These are phyloP conservation scores for Mus spretus DNA, from an alignment of 2,797 vertebrate species.

Conservation along the genomic window DNA sequence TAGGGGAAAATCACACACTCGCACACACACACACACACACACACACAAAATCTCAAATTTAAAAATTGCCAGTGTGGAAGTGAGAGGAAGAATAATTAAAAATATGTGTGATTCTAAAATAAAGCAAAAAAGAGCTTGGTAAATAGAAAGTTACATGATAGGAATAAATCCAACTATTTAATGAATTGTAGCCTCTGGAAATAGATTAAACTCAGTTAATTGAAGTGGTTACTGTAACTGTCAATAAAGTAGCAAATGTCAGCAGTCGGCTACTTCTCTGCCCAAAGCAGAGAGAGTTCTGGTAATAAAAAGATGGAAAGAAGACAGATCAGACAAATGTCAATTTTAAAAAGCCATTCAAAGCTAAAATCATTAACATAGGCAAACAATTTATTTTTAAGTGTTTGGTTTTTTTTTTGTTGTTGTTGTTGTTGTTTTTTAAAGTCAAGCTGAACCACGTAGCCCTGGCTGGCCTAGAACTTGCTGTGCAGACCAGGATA, in stretches of 20 bases:
- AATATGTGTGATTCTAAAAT: conserved; percentile 43
- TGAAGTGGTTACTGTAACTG: conserved; percentile 17
- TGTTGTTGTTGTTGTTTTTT: neutral
- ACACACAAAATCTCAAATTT: conserved; percentile 18
- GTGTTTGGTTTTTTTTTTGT: too few relatives aligned
- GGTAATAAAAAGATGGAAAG: conserved; percentile 28
- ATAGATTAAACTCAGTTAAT: conserved; percentile 24
- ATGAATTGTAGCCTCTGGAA: conserved; percentile 33
- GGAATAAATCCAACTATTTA: conserved; percentile 19
- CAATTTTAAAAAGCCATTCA: conserved; percentile 44
- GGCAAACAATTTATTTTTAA: neutral
- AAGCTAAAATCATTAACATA: conserved; percentile 30
- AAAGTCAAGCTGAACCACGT: neutral
- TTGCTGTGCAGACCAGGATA: neutral
- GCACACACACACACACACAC: neutral
- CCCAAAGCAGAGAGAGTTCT: conserved; percentile 35
- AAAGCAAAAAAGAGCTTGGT: conserved; percentile 19
- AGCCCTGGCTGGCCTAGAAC: neutral
- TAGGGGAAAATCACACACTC: neutral
- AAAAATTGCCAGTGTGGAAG: neutral
- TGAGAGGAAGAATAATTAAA: conserved; percentile 16
- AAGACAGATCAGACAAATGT: conserved; percentile 14
- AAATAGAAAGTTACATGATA: conserved; percentile 57
- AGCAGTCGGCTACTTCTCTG: neutral
- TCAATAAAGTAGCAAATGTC: neutral